Base-by-base conservation (phyloP, 2,113 vertebrate genomes). In the Oceanites oceanicus region DNA sequence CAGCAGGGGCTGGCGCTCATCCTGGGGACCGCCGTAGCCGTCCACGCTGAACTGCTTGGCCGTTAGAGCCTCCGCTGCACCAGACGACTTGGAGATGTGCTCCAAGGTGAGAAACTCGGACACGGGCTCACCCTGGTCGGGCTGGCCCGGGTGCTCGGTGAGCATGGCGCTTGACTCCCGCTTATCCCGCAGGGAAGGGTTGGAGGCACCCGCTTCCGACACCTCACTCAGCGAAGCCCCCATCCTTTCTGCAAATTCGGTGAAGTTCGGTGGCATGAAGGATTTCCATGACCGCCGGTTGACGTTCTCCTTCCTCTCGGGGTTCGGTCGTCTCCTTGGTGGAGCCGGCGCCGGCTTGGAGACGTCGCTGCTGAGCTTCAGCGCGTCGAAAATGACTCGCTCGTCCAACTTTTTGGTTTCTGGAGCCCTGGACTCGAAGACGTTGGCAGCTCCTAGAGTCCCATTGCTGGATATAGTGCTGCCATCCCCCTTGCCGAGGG, bases 261-360 rank as follows among this genome's bases (percentile, higher is more conserved):
- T 99, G 96, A 99, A 99, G 95, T 99, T 99, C 1, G 99, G 99
- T 0, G 99, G 99, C 98, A 99, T 99, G 87, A 99, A 99, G 17
- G 99, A 99, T 92, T 99, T 99, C 99, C 99, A 99, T 0, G 99
- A 99, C 25, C 99, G 98, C 14, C 99, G 98, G 95, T 99, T 99
- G 61, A 99, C 94, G 44, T 99, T 99, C 96, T 99, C 99, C 96
- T 99, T 99, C 92, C 97, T 85, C 97, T 99, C 98, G 27, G 99
- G 95, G 53, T 98, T 98, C 1, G 98, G 98, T 2, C 99, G 97
- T n/a, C 99, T 98, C 95, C 99, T 99, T 2, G 99, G 99, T 8
- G 99, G 99, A 61, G 98, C 98, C 0, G 98, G 99, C 0, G 96
- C 98, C 4, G 98, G 97, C 47, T 98, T 99, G 95, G 99, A 98